Evolutionary conservation across 1,140 invertebrate genomes (phyloP).

Genomic region (Drosophila tani): DNA sequence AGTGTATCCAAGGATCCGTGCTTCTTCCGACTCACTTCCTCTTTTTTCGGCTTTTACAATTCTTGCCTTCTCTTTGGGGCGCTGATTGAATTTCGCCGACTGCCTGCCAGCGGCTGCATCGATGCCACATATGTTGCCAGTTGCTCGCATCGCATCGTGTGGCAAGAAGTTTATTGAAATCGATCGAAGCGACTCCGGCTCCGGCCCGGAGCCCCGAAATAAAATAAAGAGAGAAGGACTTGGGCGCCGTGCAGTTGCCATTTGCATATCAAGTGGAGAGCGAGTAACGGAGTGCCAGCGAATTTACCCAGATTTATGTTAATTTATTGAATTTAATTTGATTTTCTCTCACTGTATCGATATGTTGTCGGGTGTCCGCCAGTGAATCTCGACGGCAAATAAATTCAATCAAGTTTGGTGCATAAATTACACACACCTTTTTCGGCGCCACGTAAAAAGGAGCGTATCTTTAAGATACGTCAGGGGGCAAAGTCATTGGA

Average conservation of each 20-base stretch:
- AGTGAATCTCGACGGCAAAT: conserved; percentile 50
- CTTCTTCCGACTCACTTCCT: conserved; percentile 21
- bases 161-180: conserved; percentile 77
- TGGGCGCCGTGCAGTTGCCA: conserved; percentile 35
- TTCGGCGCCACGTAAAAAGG: conserved; percentile 23
- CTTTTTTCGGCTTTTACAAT: conserved; percentile 16
- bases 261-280: conserved; percentile 57
- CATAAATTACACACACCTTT: conserved; percentile 68
- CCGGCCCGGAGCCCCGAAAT: conserved; percentile 8
- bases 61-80: conserved; percentile 7
- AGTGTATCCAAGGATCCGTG: conserved; percentile 1
- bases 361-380: conserved; percentile 28
- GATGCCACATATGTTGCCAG: conserved; percentile 68
- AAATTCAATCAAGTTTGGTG: conserved; percentile 75
- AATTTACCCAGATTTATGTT: conserved; percentile 73
- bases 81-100: conserved; percentile 68
- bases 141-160: conserved; percentile 34
- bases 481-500: conserved; percentile 18
- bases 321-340: conserved; percentile 81
- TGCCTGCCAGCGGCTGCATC: conserved; percentile 36
- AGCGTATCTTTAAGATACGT: conserved; percentile 27
- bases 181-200: conserved; percentile 46
- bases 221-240: conserved; percentile 14
- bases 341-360: conserved; percentile 52
- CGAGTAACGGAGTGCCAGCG: conserved; percentile 36